Conservation (phyloP, 2,797 vertebrate species). For the Diglossa cyanea region DNA sequence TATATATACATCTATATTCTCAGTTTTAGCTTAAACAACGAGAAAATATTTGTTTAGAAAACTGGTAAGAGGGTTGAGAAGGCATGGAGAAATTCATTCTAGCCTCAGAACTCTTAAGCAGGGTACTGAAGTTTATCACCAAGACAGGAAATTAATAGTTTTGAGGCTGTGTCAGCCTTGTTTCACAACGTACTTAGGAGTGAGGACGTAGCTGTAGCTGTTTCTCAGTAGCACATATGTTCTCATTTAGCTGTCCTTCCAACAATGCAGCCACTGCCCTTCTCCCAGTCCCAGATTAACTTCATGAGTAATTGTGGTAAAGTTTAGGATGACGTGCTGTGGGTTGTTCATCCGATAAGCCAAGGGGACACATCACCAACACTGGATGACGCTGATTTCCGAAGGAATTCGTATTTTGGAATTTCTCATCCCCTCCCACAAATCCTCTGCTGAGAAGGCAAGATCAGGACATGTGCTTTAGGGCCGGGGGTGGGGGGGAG, state of each 20-base stretch:
- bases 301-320: constrained; percentile 45
- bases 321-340: background rate
- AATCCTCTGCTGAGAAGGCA: constrained; percentile 14
- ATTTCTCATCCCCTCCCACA: constrained; percentile 38
- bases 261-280: constrained; percentile 45
- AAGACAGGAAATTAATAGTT: constrained; percentile 51
- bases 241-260: constrained; percentile 49
- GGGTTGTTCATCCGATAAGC: background rate
- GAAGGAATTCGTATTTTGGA: background rate
- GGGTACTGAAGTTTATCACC: background rate
- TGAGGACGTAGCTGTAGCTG: background rate
- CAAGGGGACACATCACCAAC: background rate
- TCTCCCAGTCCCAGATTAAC: constrained; percentile 9
- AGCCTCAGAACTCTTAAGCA: background rate
- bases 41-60: background rate
- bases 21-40: background rate
- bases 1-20: background rate
- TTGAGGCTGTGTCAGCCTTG: constrained; percentile 13
- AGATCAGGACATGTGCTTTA: background rate
- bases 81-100: background rate
- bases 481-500: background rate
- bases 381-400: background rate
- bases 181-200: background rate
- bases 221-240: constrained; percentile 30
- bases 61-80: background rate